A percentile compares a stretch with the other conserved stretches of the same genome.
These are phyloP conservation scores for Macrocentrus cingulum DNA, from an alignment of 1,140 invertebrate species.

Conservation along the genomic window DNA sequence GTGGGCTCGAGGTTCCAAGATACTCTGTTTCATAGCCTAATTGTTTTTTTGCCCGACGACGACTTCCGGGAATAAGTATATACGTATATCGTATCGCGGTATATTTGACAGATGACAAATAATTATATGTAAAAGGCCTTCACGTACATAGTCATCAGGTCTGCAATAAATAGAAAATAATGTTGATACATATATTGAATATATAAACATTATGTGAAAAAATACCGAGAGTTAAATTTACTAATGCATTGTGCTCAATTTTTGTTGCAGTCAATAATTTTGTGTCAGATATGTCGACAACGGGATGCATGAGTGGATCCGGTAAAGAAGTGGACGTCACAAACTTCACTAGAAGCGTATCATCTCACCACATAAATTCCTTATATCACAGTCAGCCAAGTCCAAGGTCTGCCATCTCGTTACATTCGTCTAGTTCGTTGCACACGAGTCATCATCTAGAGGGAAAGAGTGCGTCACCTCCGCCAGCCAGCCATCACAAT, in stretches of 20 bases:
- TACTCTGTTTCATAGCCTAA: constrained; percentile 17
- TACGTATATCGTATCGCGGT: too few relatives aligned
- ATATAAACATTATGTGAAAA: too few relatives aligned
- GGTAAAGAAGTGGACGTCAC: constrained; percentile 36
- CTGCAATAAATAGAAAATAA: background rate
- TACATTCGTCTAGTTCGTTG: constrained; percentile 36
- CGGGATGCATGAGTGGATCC: constrained; percentile 36
- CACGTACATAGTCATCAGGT: too few relatives aligned
- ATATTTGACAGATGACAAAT: too few relatives aligned
- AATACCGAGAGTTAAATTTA: background rate
- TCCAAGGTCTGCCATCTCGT: constrained; percentile 35
- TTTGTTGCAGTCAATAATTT: constrained; percentile 44
- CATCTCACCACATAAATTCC: constrained; percentile 31
- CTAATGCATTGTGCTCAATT: constrained; percentile 6
- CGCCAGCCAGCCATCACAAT: constrained; percentile 34
- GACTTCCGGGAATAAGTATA: constrained; percentile 3
- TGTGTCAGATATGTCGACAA: constrained; percentile 41
- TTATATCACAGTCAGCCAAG: constrained; percentile 37
- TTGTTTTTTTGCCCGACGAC: constrained; percentile 14
- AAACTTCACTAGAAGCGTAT: constrained; percentile 26
- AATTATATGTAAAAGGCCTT: too few relatives aligned
- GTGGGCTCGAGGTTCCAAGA: constrained; percentile 18
- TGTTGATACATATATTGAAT: too few relatives aligned
- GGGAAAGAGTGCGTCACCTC: constrained; percentile 36
- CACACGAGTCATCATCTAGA: constrained; percentile 33